Evolutionary conservation across 2,113 vertebrate genomes (phyloP).

Genomic region (Centropristis striata): DNA sequence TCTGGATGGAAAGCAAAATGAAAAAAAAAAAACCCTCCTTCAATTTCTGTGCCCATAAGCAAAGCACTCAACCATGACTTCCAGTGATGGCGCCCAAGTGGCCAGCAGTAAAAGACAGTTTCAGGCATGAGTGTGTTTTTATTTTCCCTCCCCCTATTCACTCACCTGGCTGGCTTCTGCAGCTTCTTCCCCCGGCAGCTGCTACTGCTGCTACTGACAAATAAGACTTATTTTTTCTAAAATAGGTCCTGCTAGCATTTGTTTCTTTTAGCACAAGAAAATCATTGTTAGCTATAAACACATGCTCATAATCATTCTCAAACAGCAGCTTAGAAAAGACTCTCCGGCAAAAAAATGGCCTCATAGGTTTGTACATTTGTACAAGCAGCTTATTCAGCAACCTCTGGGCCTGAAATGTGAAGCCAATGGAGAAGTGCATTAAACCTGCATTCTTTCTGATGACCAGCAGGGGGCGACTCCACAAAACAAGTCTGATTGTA

Average conservation of each 20-base stretch:
- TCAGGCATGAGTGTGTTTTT: slow-evolving; percentile 12
- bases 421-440: too few relatives aligned
- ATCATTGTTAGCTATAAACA: not conserved
- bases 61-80: not conserved
- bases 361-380: too few relatives aligned
- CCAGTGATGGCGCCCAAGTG: slow-evolving; percentile 13
- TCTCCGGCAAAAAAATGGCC: too few relatives aligned
- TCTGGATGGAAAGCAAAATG: not conserved
- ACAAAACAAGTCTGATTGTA: too few relatives aligned
- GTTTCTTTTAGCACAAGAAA: not conserved
- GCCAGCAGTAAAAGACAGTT: slow-evolving; percentile 19
- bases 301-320: not conserved
- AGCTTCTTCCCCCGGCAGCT: too few relatives aligned
- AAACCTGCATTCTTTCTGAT: too few relatives aligned
- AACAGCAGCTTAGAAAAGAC: not conserved
- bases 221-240: not conserved
- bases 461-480: too few relatives aligned
- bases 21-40: not conserved
- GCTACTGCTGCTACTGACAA: not conserved
- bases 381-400: too few relatives aligned
- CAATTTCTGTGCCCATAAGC: not conserved
- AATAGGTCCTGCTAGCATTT: not conserved
- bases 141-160: not conserved
- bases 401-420: too few relatives aligned
- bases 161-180: not conserved